Conservation (phyloP, 1,140 invertebrate genomes). For the Phenacoccus solenopsis region DNA sequence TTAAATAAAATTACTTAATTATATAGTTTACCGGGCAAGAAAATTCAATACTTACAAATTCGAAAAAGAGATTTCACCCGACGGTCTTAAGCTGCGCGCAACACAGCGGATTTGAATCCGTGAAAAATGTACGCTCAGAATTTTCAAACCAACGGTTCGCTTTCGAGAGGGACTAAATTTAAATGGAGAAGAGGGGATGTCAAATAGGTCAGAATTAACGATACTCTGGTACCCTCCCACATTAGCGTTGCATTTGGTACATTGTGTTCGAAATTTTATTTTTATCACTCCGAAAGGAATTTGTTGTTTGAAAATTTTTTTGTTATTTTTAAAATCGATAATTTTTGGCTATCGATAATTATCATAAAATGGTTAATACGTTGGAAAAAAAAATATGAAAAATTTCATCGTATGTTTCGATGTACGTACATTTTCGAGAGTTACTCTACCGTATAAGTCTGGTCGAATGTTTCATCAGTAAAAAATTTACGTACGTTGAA, state of each 20-base stretch:
- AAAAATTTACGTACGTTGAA: too few species aligned
- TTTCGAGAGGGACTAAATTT: not conserved
- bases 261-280: not conserved
- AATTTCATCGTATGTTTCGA: too few species aligned
- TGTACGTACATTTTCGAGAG: too few species aligned
- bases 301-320: too few species aligned
- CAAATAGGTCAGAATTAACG: not conserved
- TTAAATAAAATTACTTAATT: too few species aligned
- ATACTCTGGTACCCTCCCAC: not conserved
- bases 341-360: too few species aligned
- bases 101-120: not conserved
- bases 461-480: too few species aligned
- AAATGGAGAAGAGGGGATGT: constrained; percentile 1
- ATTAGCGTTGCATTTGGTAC: not conserved
- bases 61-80: not conserved
- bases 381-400: too few species aligned
- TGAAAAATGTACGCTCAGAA: not conserved
- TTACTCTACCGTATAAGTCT: too few species aligned
- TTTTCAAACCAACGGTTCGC: not conserved
- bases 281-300: not conserved
- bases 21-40: too few species aligned
- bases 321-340: too few species aligned
- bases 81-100: not conserved
- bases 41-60: not conserved
- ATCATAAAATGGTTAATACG: too few species aligned